Evolutionary conservation across 35 echinoderm and acorn worm species (phyloP), one percentile per base, ranked within the genome.

Genomic region (Eucidaris tribuloides): DNA sequence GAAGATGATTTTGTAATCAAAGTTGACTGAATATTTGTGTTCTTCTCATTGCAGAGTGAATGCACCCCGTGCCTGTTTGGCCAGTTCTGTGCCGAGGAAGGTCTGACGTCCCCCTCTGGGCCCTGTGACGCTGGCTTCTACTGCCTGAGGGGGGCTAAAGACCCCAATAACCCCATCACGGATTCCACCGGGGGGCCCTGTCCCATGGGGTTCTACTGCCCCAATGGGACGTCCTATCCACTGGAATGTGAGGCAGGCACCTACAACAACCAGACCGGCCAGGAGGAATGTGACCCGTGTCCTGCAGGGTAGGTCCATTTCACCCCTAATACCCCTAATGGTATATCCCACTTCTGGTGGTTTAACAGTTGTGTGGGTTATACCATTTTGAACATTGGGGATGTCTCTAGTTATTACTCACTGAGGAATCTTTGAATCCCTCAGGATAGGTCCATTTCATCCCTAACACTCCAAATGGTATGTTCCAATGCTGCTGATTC

Each of bases 41-140:
- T n/a, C n/a, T n/a, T n/a, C n/a, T n/a, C n/a, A n/a, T n/a, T n/a
- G 37, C 81, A 97, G 94, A 86, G 45, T 44, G 94, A 97, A 52
- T 97, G 94, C 48, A 97, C 94, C 34, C 45, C 14, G 3, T 97
- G 94, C 40, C 85, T 97, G 9, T 92, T 92, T 45, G 90, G 94
- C 42, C 81, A 92, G 77, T 92, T 89, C 58, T 97, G 94, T 74
- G 90, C 84, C 25, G 77, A 44, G 1, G 78, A 81, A 24, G 90
- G 89, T 3, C 65, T 97, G 62, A 92, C 86, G 2, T 59, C 54
- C 27, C 94, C 94, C 56, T 74, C 89, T 5, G 94, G 89, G 0
- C 78, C 81, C 24, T 97, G 94, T 72, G 87, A 91, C 58, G 89
- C 84, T n/a, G 94, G 94, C 0, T 97, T 97, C 85, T 97, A 88